phyloP scores from a whole-genome alignment of 92 coral and sea anemone genomes.

The Epizoanthus fatuus region DNA sequence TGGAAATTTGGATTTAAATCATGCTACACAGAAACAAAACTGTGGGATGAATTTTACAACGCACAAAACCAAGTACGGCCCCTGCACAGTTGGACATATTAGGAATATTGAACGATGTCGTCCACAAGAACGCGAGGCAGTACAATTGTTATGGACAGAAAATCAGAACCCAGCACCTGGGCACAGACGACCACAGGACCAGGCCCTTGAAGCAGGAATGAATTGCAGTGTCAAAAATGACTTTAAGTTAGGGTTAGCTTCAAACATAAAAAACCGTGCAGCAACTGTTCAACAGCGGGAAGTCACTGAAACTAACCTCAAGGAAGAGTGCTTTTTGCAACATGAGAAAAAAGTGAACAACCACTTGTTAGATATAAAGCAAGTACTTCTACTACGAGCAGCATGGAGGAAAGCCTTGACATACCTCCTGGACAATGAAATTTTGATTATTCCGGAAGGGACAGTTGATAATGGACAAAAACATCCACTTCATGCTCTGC shows the following conservation, averaged over 20 bases:
- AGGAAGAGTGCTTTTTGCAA: neutral
- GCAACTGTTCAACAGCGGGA: slow-evolving; percentile 23
- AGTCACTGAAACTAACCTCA: neutral
- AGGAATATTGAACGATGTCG: neutral
- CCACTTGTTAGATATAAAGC: too few species aligned
- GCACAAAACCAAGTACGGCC: slow-evolving; percentile 11
- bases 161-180: neutral
- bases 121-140: slow-evolving; percentile 22
- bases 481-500: slow-evolving; percentile 8
- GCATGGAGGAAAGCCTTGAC: slow-evolving; percentile 51
- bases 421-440: neutral
- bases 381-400: neutral
- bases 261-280: slow-evolving; percentile 21
- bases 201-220: slow-evolving; percentile 36
- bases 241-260: slow-evolving; percentile 12
- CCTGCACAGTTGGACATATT: neutral
- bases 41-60: slow-evolving; percentile 18
- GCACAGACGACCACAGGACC: slow-evolving; percentile 36
- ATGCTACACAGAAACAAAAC: slow-evolving; percentile 5
- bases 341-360: neutral
- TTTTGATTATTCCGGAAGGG: too few species aligned
- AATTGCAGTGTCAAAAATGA: slow-evolving; percentile 30
- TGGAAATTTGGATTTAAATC: slow-evolving; percentile 6
- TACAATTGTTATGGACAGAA: slow-evolving; percentile 20
- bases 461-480: neutral